Conservation (phyloP, 2,888 invertebrate species). For the Tinea semifulvella region DNA sequence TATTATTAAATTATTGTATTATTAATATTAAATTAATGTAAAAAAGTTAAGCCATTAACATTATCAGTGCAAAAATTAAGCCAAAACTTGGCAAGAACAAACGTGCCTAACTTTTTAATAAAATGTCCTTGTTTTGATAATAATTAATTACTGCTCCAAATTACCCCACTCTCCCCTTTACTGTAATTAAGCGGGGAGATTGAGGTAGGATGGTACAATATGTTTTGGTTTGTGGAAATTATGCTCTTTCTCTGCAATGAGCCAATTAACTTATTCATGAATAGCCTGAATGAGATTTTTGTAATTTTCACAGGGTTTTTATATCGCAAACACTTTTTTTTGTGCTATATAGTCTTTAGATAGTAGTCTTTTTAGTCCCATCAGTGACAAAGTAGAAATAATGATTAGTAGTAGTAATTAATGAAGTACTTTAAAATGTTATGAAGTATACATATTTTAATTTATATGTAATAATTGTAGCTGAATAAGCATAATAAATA, state of each 20-base stretch:
- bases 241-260: conserved; percentile 28
- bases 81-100: conserved; percentile 4
- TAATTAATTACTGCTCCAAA: conserved; percentile 4
- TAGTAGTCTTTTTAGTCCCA: no score
- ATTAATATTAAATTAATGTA: no score
- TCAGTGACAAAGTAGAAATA: no score
- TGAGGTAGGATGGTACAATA: conserved; percentile 1
- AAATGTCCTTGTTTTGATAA: conserved; percentile 9
- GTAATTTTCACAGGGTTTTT: neutral
- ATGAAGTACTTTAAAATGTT: no score
- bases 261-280: conserved; percentile 60
- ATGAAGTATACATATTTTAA: no score
- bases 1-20: no score
- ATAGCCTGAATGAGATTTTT: conserved; percentile 29
- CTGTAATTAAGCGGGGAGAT: conserved; percentile 3
- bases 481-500: no score
- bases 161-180: conserved; percentile 1
- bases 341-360: neutral
- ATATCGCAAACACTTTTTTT: neutral
- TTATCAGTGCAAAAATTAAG: conserved; percentile 2
- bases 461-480: no score
- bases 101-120: conserved; percentile 10
- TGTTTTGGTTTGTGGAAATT: conserved; percentile 6
- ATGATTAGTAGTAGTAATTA: no score
- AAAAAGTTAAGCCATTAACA: neutral